Base-by-base conservation (phyloP, 2,113 vertebrate genomes). In the Chroicocephalus ridibundus region DNA sequence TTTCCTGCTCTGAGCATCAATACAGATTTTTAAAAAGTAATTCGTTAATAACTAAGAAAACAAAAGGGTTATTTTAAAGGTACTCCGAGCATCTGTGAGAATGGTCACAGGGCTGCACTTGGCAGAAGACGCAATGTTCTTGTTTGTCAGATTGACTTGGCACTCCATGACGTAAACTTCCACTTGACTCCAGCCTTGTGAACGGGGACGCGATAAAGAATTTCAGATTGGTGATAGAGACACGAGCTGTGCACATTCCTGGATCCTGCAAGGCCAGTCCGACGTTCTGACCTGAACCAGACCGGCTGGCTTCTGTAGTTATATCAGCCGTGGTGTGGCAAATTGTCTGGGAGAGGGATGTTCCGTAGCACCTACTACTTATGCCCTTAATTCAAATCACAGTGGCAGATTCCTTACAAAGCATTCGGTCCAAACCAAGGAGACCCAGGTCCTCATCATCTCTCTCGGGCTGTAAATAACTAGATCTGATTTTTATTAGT, bases 371-470 rank as follows among this genome's bases (percentile, higher is more conserved):
- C 11, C 51, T 40, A 34, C 58, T 34, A 5, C 17, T 40, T 3
- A 12, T 0, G 3, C 16, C 34, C 22, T 26, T 42, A 16, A 49
- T 29, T 17, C 61, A 51, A 71, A 70, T 25, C 66, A 0, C 47
- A 2, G 54, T 3, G 21, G n/a, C 20, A 61, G 42, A 2, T 11
- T 44, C 51, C 40, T 58, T 13, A 19, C 29, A 17, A 66, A 42
- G 64, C 15, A 0, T 21, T 6, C 0, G 10, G 27, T 47, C 18
- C 24, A 3, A n/a, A 25, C 20, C 0, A 49, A 20, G 71, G 21
- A 71, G 42, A 49, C 36, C 13, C 47, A 12, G 25, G 26, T 9
- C 46, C 32, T 32, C 19, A 7, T 12, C 47, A 27, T 16, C 40
- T n/a, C 29, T 21, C 19, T 6, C 3, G 52, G 21, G 34, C 47